phyloP scores from a whole-genome alignment of 2,797 vertebrate genomes.

The Natrix natrix region DNA sequence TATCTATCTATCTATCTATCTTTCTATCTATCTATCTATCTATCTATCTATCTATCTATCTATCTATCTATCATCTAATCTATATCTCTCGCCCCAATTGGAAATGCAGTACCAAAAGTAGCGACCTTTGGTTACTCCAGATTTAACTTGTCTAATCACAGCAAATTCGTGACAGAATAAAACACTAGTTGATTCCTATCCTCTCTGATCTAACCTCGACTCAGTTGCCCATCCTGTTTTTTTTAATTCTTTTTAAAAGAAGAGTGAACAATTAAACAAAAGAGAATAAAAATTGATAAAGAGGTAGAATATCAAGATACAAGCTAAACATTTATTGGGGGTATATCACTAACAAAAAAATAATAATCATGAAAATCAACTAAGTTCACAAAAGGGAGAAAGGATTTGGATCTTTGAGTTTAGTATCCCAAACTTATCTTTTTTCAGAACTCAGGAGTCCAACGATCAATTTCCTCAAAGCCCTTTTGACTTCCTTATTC shows the following conservation, averaged over 20 bases:
- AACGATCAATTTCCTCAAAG: slow-evolving; percentile 25
- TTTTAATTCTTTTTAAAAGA: background rate
- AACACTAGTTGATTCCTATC: background rate
- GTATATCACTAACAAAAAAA: background rate
- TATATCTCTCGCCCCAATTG: too few relatives aligned
- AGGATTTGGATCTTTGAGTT: background rate
- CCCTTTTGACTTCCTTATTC: slow-evolving; percentile 57
- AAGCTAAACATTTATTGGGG: background rate
- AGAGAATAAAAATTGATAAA: background rate
- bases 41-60: too few relatives aligned
- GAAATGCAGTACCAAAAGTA: background rate
- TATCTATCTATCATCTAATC: too few relatives aligned
- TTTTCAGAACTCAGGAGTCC: background rate
- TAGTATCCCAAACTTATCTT: background rate
- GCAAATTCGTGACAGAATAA: background rate
- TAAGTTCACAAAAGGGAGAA: background rate
- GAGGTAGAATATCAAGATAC: background rate
- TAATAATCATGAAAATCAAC: background rate
- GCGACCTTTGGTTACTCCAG: background rate
- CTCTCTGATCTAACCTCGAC: background rate
- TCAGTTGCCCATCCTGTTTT: background rate
- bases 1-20: too few relatives aligned
- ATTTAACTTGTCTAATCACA: too few relatives aligned
- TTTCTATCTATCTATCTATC: too few relatives aligned
- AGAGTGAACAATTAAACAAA: background rate